phyloP scores from a whole-genome alignment of 2,113 vertebrate genomes.

The Myotis brandtii region DNA sequence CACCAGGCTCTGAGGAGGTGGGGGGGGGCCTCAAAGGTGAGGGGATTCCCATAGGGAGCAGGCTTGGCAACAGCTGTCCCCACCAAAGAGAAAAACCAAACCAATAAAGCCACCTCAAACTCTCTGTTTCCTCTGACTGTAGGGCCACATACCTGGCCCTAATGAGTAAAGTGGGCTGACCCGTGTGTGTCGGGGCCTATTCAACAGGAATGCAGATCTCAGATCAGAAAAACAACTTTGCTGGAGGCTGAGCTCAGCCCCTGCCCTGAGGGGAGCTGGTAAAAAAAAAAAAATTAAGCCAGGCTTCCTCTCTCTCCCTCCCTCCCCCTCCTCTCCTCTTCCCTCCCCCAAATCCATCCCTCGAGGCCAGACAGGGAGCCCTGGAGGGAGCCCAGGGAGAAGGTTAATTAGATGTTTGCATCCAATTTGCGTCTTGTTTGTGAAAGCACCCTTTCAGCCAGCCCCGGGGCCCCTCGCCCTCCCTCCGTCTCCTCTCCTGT shows the following conservation, averaged over 20 bases:
- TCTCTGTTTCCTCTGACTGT: background rate
- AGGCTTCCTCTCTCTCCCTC: background rate
- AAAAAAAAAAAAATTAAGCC: background rate
- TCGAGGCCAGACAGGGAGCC: background rate
- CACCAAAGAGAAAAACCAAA: background rate
- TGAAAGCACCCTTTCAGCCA: constrained; percentile 86
- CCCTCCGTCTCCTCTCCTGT: no score
- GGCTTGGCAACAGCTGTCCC: background rate
- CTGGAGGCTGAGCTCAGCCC: background rate
- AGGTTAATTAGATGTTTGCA: constrained; percentile 93
- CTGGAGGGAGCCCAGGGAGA: constrained; percentile 76
- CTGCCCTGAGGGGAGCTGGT: background rate
- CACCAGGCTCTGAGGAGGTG: background rate
- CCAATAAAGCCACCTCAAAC: background rate
- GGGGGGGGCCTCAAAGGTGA: background rate
- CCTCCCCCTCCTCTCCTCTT: background rate
- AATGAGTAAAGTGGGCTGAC: background rate
- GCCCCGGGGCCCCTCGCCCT: constrained; percentile 78
- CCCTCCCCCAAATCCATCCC: constrained; percentile 70
- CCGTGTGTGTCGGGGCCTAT: background rate
- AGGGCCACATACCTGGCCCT: background rate
- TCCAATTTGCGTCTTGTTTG: constrained; percentile 88
- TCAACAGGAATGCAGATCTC: background rate
- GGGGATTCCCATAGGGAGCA: background rate
- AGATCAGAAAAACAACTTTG: background rate